Base-by-base conservation (phyloP, 2,113 vertebrate species). In the Aix galericulata region DNA sequence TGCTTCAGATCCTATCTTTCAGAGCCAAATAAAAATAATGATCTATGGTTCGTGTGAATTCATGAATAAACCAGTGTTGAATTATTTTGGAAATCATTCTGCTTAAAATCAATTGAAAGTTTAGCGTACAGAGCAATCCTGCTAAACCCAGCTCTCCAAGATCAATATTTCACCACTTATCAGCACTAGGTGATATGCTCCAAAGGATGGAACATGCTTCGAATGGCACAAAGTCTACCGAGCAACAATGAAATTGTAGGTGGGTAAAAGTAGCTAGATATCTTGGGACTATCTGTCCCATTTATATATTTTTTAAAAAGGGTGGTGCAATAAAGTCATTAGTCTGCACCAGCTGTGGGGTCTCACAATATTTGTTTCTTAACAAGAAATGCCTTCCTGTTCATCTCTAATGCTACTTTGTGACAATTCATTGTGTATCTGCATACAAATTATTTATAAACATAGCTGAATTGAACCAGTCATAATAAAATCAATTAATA, bases 401-500 rank as follows among this genome's bases (percentile, higher is more conserved):
- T 40, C 5, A 9, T 40, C 80, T 50, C 59, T 78, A 86, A 86
- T 23, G 58, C 32, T 78, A 32, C 46, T 18, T 84, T 22, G 7
- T 3, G 53, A 94, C 53, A 75, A 73, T 96, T 95, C 50, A 50
- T 69, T 94, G 50, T 84, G 14, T 68, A 78, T 80, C 88, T 86
- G 81, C 73, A 95, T 59, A 89, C 25, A 97, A 94, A 84, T 97
- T 86, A 97, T 95, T 97, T 96, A 96, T 80, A 84, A 96, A 84
- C 42, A 29, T 34, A 83, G 17, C 86, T 79, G 95, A 87, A 96
- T 95, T 96, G 80, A 48, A 42, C 31, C 68, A 85, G 55, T 81
- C 83, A 85, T 91, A 97, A 95, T 90, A 95, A 96, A 97, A 97
- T 96, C 80, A 97, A 95, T 87, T 93, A 20, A 76, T 96, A 97